A percentile compares a stretch with the other conserved stretches of the same genome.
Conservation (phyloP, 2,113 vertebrate species). For the Phylloscopus whistleri region DNA sequence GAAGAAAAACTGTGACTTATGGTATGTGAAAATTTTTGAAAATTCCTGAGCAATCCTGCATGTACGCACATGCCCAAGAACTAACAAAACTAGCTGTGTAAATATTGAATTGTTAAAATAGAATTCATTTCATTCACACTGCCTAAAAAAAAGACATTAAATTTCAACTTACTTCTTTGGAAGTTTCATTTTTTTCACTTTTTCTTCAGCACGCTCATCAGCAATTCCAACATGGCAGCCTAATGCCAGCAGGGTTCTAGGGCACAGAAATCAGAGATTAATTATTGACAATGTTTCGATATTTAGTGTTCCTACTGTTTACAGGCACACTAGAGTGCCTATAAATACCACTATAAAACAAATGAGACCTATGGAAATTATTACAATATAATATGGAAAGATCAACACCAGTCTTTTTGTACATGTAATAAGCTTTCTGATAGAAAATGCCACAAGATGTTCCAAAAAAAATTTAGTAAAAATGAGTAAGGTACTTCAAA, state of each 20-base stretch:
- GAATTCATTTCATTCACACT: not conserved
- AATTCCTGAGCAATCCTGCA: not conserved
- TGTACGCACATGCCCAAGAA: not conserved
- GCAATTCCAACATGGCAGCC: slow-evolving; percentile 93
- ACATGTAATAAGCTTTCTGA: not conserved
- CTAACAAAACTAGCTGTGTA: not conserved
- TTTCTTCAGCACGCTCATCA: slow-evolving; percentile 90
- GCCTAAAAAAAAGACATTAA: not conserved
- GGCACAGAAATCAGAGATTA: slow-evolving; percentile 28
- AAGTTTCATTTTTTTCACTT: slow-evolving; percentile 90
- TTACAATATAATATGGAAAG: not conserved
- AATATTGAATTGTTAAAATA: not conserved
- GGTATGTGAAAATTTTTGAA: not conserved
- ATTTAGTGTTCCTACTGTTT: not conserved
- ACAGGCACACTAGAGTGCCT: not conserved
- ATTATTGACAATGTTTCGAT: not conserved
- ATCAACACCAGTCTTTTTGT: not conserved
- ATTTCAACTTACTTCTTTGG: slow-evolving; percentile 84
- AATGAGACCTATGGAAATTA: not conserved
- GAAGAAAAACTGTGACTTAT: not conserved
- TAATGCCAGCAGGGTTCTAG: slow-evolving; percentile 89
- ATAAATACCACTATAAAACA: not conserved
- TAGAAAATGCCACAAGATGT: not conserved
- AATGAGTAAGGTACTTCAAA: not conserved
- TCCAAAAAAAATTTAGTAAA: not conserved